These are phyloP conservation scores for Aphis craccivora DNA, from an alignment of 1,140 invertebrate genomes.

Conservation along the genomic window DNA sequence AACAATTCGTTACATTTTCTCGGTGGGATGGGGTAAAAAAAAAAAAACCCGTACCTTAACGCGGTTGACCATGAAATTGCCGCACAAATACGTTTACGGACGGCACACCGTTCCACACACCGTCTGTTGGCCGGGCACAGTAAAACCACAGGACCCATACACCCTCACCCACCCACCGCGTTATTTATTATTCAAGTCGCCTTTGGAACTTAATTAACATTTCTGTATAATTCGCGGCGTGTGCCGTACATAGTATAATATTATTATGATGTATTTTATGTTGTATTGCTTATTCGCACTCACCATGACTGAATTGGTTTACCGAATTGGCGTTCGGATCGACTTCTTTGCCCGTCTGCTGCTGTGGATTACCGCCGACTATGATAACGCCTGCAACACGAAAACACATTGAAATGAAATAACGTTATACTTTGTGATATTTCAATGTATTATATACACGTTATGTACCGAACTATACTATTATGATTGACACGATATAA, in stretches of 20 bases:
- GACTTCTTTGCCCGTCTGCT: constrained; percentile 21
- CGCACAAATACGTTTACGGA: not conserved
- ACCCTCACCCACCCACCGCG: no score
- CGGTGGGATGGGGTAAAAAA: not conserved
- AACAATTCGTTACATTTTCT: not conserved
- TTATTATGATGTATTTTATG: not conserved
- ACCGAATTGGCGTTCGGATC: constrained; percentile 49
- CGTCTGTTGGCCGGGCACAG: not conserved
- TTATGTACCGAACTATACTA: no score
- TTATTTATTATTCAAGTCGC: constrained; percentile 6
- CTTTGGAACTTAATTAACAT: constrained; percentile 49
- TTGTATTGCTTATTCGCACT: constrained; percentile 3
- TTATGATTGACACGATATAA: not conserved
- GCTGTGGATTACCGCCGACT: not conserved
- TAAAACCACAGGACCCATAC: not conserved
- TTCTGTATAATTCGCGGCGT: not conserved
- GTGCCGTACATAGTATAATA: not conserved
- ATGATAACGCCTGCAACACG: not conserved
- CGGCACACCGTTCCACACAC: not conserved
- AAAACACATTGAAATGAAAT: not conserved
- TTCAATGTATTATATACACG: not conserved
- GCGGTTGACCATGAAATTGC: constrained; percentile 54
- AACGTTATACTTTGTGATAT: not conserved
- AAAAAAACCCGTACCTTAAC: not conserved
- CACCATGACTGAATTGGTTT: constrained; percentile 43